Percentiles rank a stretch among this genome's conserved stretches.
These are phyloP conservation scores for Patella caerulea DNA, from an alignment of 2,888 invertebrate genomes.

Conservation along the genomic window DNA sequence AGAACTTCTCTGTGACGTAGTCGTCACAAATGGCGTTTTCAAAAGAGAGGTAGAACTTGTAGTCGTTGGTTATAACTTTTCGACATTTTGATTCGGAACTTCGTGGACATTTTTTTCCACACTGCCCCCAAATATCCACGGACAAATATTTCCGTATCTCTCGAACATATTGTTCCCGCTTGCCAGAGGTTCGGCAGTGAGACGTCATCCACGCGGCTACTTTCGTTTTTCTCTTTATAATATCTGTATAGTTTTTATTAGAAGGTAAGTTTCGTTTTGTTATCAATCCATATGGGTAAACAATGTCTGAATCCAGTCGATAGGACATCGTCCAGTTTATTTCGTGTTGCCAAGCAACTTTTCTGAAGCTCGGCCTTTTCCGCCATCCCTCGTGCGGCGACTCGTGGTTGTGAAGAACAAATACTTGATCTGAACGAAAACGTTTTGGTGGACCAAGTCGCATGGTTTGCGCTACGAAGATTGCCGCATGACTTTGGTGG, in stretches of 20 bases:
- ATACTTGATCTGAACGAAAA: background rate
- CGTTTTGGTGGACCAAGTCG: background rate
- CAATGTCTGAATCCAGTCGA: slow-evolving; percentile 1
- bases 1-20: background rate
- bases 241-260: background rate
- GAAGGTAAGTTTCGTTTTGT: background rate
- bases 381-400: background rate
- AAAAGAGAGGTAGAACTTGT: background rate
- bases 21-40: background rate
- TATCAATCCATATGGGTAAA: background rate
- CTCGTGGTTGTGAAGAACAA: slow-evolving; percentile 5
- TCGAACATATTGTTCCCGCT: background rate
- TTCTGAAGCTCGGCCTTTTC: background rate
- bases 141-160: background rate
- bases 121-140: background rate
- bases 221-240: background rate
- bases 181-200: background rate
- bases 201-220: background rate
- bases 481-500: background rate
- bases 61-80: background rate
- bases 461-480: background rate
- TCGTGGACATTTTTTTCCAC: background rate
- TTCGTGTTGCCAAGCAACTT: background rate
- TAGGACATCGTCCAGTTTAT: slow-evolving; percentile 4
- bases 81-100: background rate